Evolutionary conservation across 2,888 invertebrate species (phyloP).

Genomic region (Acanthopleura granulata): DNA sequence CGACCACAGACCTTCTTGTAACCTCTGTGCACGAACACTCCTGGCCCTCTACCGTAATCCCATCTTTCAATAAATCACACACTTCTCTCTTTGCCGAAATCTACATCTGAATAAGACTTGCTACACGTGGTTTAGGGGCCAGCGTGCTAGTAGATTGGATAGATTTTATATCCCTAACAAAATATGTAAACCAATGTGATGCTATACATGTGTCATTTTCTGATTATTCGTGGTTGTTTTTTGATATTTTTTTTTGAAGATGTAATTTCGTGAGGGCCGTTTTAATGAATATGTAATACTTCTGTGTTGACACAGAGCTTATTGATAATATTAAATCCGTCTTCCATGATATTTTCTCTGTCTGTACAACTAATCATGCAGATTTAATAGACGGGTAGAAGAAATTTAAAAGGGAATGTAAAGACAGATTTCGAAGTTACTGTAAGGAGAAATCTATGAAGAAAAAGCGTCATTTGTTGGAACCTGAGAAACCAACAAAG

Average conservation of each 20-base stretch:
- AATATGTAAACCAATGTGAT: neutral
- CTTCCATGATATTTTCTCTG: neutral
- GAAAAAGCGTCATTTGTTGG: neutral
- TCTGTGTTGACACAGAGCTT: neutral
- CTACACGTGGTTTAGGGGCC: neutral
- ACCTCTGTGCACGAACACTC: no score
- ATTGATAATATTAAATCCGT: neutral
- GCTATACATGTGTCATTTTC: neutral
- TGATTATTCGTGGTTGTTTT: neutral
- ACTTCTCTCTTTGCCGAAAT: no score
- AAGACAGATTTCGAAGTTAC: neutral
- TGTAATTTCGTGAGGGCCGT: neutral
- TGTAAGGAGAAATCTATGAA: neutral
- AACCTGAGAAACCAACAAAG: neutral
- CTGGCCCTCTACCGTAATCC: no score
- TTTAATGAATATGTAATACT: neutral
- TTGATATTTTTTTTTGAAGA: neutral
- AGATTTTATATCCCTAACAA: neutral
- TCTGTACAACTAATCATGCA: neutral
- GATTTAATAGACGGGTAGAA: neutral
- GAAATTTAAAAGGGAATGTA: neutral
- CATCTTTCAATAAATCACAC: no score
- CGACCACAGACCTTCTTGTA: no score
- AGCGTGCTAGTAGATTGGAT: neutral
- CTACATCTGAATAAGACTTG: no score